Conservation (phyloP, 2,888 invertebrate species). For the Linyphia triangularis region DNA sequence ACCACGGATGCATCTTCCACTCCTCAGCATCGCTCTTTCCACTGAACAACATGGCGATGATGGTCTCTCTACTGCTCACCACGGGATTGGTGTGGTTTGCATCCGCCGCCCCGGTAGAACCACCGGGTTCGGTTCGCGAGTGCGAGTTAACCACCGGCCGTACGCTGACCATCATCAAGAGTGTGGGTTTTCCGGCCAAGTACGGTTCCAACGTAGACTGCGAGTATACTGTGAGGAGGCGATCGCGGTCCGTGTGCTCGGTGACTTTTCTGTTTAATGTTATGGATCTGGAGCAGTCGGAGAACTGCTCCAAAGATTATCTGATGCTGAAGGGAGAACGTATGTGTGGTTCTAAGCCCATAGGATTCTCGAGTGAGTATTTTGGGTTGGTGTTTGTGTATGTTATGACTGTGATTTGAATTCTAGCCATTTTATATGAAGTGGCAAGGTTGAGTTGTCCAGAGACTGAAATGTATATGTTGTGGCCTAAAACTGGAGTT, state of each 20-base stretch:
- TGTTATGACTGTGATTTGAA: too few relatives aligned
- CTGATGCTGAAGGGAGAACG: constrained; percentile 64
- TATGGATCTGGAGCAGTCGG: constrained; percentile 71
- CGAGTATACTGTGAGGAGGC: constrained; percentile 62
- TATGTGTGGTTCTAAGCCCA: constrained; percentile 74
- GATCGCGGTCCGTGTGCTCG: constrained; percentile 64
- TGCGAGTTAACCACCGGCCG: constrained; percentile 72
- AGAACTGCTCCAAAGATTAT: constrained; percentile 71
- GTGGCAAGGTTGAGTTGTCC: too few relatives aligned
- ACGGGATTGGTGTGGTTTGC: background rate
- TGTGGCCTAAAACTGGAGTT: too few relatives aligned
- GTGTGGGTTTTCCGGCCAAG: constrained; percentile 64
- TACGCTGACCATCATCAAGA: constrained; percentile 73
- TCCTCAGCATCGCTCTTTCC: background rate
- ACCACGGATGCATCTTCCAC: background rate
- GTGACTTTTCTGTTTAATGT: constrained; percentile 75
- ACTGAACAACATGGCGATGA: background rate
- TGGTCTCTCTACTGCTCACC: background rate
- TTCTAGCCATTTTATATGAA: too few relatives aligned
- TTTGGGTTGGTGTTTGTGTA: too few relatives aligned
- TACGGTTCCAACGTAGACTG: constrained; percentile 73
- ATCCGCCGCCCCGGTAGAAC: background rate
- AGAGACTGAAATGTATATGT: too few relatives aligned
- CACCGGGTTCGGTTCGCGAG: constrained; percentile 47
- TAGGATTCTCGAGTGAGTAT: constrained; percentile 73